A percentile compares a stretch with the other conserved stretches of the same genome.
Evolutionary conservation across 2,888 invertebrate species (phyloP).

Genomic region (Lepidonotus clava): DNA sequence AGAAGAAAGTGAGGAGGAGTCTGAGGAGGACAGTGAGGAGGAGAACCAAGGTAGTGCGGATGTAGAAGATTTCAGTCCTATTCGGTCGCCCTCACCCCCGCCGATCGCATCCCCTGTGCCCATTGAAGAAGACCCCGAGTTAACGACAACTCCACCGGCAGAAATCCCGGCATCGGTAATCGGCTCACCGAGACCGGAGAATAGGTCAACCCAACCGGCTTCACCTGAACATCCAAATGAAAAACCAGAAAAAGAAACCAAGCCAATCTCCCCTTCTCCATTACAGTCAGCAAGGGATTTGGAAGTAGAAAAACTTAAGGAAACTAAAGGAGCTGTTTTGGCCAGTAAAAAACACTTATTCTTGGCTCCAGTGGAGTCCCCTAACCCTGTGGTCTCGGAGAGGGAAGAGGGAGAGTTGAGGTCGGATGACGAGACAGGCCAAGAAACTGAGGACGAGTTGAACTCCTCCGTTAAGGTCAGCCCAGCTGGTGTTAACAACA

Average conservation of each 20-base stretch:
- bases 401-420: slow-evolving; percentile 32
- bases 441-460: background rate
- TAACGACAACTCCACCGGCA: background rate
- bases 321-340: background rate
- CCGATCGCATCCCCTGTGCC: background rate
- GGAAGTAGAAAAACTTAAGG: too few species aligned
- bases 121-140: background rate
- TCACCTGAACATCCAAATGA: background rate
- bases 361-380: background rate
- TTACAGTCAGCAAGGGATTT: background rate
- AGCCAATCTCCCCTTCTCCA: too few species aligned
- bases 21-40: slow-evolving; percentile 27
- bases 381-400: background rate
- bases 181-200: background rate
- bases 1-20: background rate
- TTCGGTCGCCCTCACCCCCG: slow-evolving; percentile 38
- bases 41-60: background rate
- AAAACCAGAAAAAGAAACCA: background rate
- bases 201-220: background rate
- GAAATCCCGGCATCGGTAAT: slow-evolving; percentile 2
- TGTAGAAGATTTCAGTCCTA: background rate
- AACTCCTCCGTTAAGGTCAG: too few species aligned
- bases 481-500: too few species aligned
- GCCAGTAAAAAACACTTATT: background rate
- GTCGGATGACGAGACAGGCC: background rate